phyloP scores from a whole-genome alignment of 2,113 vertebrate species.

The Lasiurus borealis region DNA sequence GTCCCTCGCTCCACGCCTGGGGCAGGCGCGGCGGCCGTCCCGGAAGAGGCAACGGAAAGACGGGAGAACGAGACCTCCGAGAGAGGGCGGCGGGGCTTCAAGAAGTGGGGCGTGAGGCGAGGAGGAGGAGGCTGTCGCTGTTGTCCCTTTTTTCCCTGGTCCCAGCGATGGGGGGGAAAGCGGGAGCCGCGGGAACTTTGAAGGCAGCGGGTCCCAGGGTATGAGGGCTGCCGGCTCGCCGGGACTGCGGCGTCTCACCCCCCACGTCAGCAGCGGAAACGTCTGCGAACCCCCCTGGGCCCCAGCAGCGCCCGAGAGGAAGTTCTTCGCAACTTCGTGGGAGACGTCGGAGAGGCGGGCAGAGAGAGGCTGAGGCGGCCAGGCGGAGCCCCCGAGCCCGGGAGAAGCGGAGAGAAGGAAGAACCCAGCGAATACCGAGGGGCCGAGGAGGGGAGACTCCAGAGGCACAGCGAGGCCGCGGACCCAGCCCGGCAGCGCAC shows the following conservation, averaged over 20 bases:
- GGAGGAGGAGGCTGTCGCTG: constrained; percentile 4
- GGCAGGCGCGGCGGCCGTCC: constrained; percentile 68
- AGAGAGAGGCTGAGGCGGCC: not conserved
- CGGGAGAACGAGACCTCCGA: constrained; percentile 18
- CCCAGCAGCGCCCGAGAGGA: constrained; percentile 62
- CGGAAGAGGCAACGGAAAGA: constrained; percentile 74
- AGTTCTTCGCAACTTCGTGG: constrained; percentile 79
- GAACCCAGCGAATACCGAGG: constrained; percentile 22
- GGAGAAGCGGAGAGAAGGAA: not conserved
- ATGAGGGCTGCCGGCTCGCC: not conserved
- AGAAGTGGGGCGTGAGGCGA: constrained; percentile 63
- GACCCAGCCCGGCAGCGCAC: constrained; percentile 25
- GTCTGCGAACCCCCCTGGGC: constrained; percentile 25
- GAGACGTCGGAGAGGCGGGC: constrained; percentile 57
- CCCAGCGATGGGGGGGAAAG: constrained; percentile 49
- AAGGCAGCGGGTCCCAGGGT: constrained; percentile 34
- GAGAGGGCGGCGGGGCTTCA: constrained; percentile 47
- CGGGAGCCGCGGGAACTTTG: constrained; percentile 72
- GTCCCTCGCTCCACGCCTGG: constrained; percentile 26
- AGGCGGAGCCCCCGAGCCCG: not conserved
- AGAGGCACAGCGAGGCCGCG: constrained; percentile 50
- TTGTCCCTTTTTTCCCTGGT: not conserved
- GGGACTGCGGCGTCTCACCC: not conserved
- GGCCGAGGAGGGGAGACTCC: constrained; percentile 3
- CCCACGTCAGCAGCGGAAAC: constrained; percentile 49